Evolutionary conservation across 2,797 vertebrate species (phyloP), one percentile per base, ranked within the genome.

Genomic region (Ctenopoma kingsleyae): DNA sequence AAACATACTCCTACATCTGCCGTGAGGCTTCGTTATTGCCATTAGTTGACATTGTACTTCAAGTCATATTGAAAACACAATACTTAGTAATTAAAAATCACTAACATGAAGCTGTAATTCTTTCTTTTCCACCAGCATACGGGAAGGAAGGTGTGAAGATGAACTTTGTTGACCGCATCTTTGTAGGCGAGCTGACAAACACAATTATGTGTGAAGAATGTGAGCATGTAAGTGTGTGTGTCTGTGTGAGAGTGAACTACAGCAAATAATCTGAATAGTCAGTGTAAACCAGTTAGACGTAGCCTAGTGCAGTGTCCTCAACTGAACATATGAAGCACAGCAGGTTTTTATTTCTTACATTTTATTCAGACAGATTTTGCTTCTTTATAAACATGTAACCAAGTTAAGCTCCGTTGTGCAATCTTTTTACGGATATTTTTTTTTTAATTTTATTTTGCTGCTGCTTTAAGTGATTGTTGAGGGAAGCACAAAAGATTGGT

Each of bases 121-220:
- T 67, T 4, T 71, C 11, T 74, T 64, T 67, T 56, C 36, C 17
- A 75, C 77, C 94, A 99, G 98, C 96, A 0, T 99, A 98, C 77
- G 98, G 98, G 85, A 99, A 96, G 93, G 97, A 99, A 91, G 98
- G 97, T 66, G 96, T 99, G 87, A 98, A 95, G 95, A 97, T 98
- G 96, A 99, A 98, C 93, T 97, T 99, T 85, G 96, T 99, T 77
- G 97, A 99, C 92, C 96, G 94, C 76, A 98, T 99, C 92, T 99
- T 99, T 93, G 96, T 98, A 57, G 98, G 98, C 89, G 98, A 99
- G 94, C 94, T 99, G 84, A 99, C 97, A 81, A 99, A 97, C 95
- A 99, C 97, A 49, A 96, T 99, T 80, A 99, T 99, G 98, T 99
- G 98, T 94, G 97, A 99, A 90, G 97, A 98, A 92, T 99, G 98